A percentile compares a stretch with the other conserved stretches of the same genome.
Conservation (phyloP, 2,888 invertebrate genomes). For the Ditylenchus weischeri region DNA sequence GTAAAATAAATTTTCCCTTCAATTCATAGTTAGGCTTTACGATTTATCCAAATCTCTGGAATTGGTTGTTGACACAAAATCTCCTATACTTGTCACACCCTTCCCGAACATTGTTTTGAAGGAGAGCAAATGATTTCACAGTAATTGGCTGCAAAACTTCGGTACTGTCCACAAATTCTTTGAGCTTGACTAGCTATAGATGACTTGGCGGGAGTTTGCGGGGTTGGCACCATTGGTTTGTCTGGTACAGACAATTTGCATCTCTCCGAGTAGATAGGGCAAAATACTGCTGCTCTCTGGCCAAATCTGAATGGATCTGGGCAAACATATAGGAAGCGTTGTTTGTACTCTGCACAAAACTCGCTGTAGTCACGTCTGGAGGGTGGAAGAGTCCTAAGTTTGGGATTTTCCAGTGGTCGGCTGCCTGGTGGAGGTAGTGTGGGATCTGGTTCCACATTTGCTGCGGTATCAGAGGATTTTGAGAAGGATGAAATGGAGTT, state of each 20-base stretch:
- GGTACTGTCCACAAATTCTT: slow-evolving; percentile 35
- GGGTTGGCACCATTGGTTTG: slow-evolving; percentile 47
- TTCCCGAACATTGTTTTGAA: slow-evolving; percentile 43
- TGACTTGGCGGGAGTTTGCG: slow-evolving; percentile 30
- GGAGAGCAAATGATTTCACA: slow-evolving; percentile 47
- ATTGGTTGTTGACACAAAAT: slow-evolving; percentile 33
- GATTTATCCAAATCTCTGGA: background rate
- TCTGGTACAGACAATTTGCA: slow-evolving; percentile 46
- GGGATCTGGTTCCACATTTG: background rate
- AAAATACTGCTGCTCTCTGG: slow-evolving; percentile 52
- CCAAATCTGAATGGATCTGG: slow-evolving; percentile 48
- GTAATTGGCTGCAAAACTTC: slow-evolving; percentile 47
- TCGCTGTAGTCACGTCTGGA: slow-evolving; percentile 30
- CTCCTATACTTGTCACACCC: slow-evolving; percentile 53
- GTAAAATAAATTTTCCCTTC: no score
- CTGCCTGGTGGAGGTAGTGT: no score
- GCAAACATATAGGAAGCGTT: slow-evolving; percentile 53
- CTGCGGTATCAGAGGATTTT: background rate
- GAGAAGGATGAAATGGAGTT: no score
- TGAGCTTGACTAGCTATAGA: slow-evolving; percentile 26
- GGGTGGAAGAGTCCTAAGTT: background rate
- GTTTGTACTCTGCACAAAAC: slow-evolving; percentile 54
- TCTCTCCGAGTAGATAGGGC: slow-evolving; percentile 53
- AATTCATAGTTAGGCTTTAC: no score
- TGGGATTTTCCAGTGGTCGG: no score